Evolutionary conservation across 2,888 invertebrate species (phyloP).

Genomic region (Ophion obscuratus): DNA sequence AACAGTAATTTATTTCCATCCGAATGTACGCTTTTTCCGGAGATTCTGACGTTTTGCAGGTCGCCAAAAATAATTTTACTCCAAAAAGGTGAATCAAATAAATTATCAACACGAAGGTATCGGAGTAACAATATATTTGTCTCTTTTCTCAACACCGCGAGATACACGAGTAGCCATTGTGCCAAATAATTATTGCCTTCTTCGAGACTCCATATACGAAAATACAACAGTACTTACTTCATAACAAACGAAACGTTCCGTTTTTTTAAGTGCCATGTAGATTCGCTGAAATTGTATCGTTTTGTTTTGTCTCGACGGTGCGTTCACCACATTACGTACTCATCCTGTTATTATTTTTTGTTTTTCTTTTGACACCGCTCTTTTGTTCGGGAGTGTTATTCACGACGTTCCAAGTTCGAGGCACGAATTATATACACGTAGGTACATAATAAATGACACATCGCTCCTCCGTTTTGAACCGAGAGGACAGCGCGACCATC

Average conservation of each 20-base stretch:
- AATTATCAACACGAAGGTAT: not conserved
- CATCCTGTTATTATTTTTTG: no score
- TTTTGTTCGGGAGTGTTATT: no score
- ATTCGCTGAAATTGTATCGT: not conserved
- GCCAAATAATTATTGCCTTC: constrained; percentile 32
- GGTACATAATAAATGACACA: no score
- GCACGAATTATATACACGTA: no score
- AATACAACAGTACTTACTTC: not conserved
- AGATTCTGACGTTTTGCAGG: constrained; percentile 7
- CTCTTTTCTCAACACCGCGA: not conserved
- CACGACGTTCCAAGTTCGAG: no score
- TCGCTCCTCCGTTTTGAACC: no score
- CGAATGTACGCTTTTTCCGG: constrained; percentile 36
- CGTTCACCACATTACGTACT: not conserved
- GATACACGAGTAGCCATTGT: constrained; percentile 32
- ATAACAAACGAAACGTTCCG: constrained; percentile 13
- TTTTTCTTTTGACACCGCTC: no score
- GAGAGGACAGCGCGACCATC: no score
- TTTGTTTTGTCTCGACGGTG: constrained; percentile 44
- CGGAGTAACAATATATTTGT: not conserved
- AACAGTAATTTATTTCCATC: constrained; percentile 47
- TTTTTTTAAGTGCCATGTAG: constrained; percentile 44
- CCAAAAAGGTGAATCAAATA: not conserved
- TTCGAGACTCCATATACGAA: constrained; percentile 3
- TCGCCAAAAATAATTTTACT: constrained; percentile 2